Base-by-base conservation (phyloP, 2,797 vertebrate genomes). In the Macrochelys suwanniensis region DNA sequence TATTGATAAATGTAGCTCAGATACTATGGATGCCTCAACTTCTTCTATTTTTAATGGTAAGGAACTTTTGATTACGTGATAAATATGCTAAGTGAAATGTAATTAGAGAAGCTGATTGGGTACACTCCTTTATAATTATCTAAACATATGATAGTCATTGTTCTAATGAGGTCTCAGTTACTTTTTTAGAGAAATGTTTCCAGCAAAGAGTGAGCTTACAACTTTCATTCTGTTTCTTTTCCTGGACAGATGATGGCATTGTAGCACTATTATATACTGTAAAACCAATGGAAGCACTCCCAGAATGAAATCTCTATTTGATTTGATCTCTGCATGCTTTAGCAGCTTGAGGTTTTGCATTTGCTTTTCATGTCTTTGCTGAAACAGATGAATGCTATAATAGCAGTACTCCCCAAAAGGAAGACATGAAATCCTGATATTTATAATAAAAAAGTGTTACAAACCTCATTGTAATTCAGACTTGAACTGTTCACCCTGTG, bases 391-490 rank as follows among this genome's bases (percentile, higher is more conserved):
- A 97, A 97, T 90, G 94, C 93, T 94, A 85, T 96, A 95, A 98
- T 96, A 95, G 97, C 93, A 89, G 92, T 84, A 76, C 92, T 98
- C 98, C 96, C 97, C 97, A 96, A 97, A 97, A 97, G 95, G 92
- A 96, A 98, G 95, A 96, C 95, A 96, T 95, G 96, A 97, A 97
- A 98, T 97, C 96, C 92, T 96, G 97, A 95, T 96, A 95, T 98
- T 97, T 97, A 93, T 96, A 94, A 97, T 95, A 96, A 96, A 97
- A 97, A 97, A 91, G 78, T 97, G 86, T 96, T 97, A 87, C 94
- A 86, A 96, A 95, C 90, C 96, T 98, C 97, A 98, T 98, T 98
- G 97, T 98, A 98, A 98, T 98, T 98, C 97, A 98, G 94, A 87
- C 96, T 97, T 98, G 97, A 98, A 97, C 97, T 98, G 93, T 97